Evolutionary conservation across 2,113 vertebrate genomes (phyloP).

Genomic region (Dasyurus viverrinus): DNA sequence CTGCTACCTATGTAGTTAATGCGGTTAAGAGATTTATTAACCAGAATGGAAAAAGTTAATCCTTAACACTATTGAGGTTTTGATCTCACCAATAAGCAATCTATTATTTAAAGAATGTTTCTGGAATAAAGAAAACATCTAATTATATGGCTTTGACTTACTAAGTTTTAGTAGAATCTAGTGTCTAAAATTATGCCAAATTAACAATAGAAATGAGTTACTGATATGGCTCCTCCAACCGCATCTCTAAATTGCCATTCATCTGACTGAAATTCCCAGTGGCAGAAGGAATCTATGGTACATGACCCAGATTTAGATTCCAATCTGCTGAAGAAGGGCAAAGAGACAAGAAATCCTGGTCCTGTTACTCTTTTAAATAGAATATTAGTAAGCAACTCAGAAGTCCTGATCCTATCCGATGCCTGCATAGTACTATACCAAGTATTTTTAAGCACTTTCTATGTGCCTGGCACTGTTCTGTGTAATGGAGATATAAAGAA

Average conservation of each 20-base stretch:
- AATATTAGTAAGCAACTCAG: conserved; percentile 1
- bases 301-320: background rate
- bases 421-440: background rate
- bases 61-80: conserved; percentile 66
- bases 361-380: background rate
- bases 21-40: conserved; percentile 69
- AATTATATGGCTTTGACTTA: conserved; percentile 45
- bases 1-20: conserved; percentile 83
- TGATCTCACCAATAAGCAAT: conserved; percentile 70
- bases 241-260: conserved; percentile 28
- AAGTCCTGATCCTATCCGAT: conserved; percentile 1
- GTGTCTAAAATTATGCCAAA: conserved; percentile 5
- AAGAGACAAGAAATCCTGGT: background rate
- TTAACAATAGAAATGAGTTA: conserved; percentile 34
- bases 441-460: background rate
- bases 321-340: background rate
- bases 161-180: conserved; percentile 38
- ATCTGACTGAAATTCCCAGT: background rate
- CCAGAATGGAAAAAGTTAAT: conserved; percentile 70
- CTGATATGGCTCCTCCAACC: conserved; percentile 10
- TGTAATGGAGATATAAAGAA: background rate
- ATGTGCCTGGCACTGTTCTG: background rate
- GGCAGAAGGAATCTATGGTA: background rate
- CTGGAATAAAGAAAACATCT: conserved; percentile 41
- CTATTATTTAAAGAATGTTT: conserved; percentile 58